These are phyloP conservation scores for Falcaria lacertinaria DNA, from an alignment of 2,888 invertebrate species.

Conservation along the genomic window DNA sequence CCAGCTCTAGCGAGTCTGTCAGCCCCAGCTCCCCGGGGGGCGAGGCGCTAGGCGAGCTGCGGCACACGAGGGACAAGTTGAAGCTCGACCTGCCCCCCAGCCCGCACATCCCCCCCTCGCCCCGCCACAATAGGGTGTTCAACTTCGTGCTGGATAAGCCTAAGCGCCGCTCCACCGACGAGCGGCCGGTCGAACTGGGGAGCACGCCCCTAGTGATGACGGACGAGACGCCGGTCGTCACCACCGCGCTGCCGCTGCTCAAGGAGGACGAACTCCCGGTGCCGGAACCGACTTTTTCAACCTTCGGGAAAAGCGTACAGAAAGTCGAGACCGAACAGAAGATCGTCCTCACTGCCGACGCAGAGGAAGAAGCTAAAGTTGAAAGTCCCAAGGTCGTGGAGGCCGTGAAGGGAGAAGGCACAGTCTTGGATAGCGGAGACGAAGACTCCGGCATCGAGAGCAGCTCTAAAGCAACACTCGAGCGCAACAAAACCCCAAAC, in stretches of 20 bases:
- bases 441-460: constrained; percentile 84
- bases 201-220: constrained; percentile 61
- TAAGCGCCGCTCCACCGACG: constrained; percentile 38
- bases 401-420: constrained; percentile 77
- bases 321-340: constrained; percentile 47
- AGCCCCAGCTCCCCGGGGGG: constrained; percentile 66
- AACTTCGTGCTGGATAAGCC: constrained; percentile 67
- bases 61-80: constrained; percentile 85
- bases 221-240: constrained; percentile 65
- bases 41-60: constrained; percentile 82
- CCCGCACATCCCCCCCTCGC: constrained; percentile 68
- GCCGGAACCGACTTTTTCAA: constrained; percentile 78
- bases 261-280: constrained; percentile 42
- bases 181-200: constrained; percentile 17
- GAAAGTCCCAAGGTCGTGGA: constrained; percentile 49
- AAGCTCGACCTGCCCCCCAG: constrained; percentile 84
- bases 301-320: constrained; percentile 76
- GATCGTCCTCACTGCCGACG: constrained; percentile 48
- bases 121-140: constrained; percentile 62
- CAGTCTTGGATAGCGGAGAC: constrained; percentile 82
- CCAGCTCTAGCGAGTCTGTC: constrained; percentile 66
- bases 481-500: constrained; percentile 61
- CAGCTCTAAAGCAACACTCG: constrained; percentile 79
- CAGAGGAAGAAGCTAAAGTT: constrained; percentile 29
- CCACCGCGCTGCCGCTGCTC: constrained; percentile 37